Evolutionary conservation across 2,113 vertebrate species (phyloP), one percentile per base, ranked within the genome.

Genomic region (Numenius arquata): DNA sequence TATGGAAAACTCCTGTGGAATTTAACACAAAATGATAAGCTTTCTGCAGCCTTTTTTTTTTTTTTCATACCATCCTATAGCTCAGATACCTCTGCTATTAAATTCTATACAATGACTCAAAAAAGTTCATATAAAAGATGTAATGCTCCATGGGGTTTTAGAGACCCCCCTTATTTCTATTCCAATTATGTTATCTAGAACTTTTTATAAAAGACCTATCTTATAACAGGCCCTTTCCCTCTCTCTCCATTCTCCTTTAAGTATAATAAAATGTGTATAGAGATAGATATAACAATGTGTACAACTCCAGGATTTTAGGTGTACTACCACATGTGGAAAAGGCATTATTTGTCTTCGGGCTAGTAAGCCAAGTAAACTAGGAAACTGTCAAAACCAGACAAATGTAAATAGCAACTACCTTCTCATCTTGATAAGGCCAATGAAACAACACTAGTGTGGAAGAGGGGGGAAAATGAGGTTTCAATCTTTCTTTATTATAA

Each of bases 1-100:
- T 73, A 59, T 26, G 92, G 86, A 96, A 95, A 90, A 95, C 63
- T 93, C 80, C 91, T 96, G 93, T 90, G 94, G 95, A 95, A 97
- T 96, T 89, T 91, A 94, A 88, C 72, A 96, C 70, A 95, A 92
- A 97, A 91, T 16, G 3, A 89, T 76, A 82, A 6, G 58, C 48
- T 95, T 92, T 96, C 80, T 79, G 66, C 36, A 38, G 90, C 7
- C 15, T 75, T 75, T 43, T 59, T 65, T 80, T 63, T 90, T 94
- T 81, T 61, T 52, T 19, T 53, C 55, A 5, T 81, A 68, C 81
- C 30, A 50, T 95, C 80, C 58, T 94, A 88, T 94, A 95, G 53
- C 77, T 94, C 90, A 94, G 80, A 87, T 89, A 95, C 66, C 29
- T 89, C 89, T 90, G 91, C 88, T 95, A 75, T 96, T 92, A 94